Evolutionary conservation across 2,888 invertebrate genomes (phyloP), one percentile per base, ranked within the genome.

Genomic region (Hermaeophaga mercurialis): DNA sequence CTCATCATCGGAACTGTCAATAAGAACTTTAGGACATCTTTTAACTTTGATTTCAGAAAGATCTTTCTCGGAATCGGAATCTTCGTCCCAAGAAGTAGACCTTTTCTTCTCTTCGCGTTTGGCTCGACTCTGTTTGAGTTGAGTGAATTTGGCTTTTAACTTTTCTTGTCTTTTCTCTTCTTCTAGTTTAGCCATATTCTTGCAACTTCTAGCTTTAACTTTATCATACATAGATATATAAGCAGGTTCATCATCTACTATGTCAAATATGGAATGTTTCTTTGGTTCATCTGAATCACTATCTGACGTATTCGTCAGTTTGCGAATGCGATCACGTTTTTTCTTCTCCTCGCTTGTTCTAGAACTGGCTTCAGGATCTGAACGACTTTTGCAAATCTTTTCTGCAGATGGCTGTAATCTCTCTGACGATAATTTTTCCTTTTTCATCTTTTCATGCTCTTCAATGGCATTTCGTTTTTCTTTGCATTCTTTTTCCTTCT

Each of bases 171-270:
- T 83, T 73, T 92, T 92, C 77, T 93, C 91, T 76, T 94, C 93
- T 73, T 91, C 91, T 73, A 92, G 88, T 73, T 93, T 93, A 74
- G 93, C 91, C 89, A 93, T 91, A 75, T 94, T 94, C 77, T 94
- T 94, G 70, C 93, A 94, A 17, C 94, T 94, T 33, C 94, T 85
- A 2, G 94, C 94, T 77, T 95, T 95, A 0, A 95, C 94, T 79
- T 96, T 96, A 75, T 96, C 96, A 75, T 97, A 97, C 96, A 97
- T 97, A 7, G 96, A 96, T 58, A 95, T 92, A 73, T 94, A 95
- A 7, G 90, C 87, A 1, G 94, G 94, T 57, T 89, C 93, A 71
- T 93, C 93, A 72, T 91, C 90, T 38, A 91, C 86, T 55, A 94
- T 92, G 73, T 93, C 93, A 76, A 94, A 94, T 71, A 94, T 93